Evolutionary conservation across 1,140 invertebrate genomes (phyloP).

Genomic region (Hycleus phaleratus): DNA sequence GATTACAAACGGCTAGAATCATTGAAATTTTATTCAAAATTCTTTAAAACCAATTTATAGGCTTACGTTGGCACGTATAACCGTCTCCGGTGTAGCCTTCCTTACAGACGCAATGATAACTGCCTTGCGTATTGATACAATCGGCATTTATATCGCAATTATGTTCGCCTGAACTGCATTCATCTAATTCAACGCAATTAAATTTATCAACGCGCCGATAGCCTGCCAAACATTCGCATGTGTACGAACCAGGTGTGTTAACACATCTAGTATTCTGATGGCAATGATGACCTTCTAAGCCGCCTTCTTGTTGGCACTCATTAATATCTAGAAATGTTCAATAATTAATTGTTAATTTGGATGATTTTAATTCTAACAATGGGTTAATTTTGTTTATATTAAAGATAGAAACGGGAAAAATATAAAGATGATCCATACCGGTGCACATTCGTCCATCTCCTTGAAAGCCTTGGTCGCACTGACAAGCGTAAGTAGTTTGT

Average conservation of each 20-base stretch:
- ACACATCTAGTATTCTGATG: conserved; percentile 71
- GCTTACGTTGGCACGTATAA: conserved; percentile 69
- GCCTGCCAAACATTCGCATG: conserved; percentile 74
- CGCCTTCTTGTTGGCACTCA: conserved; percentile 68
- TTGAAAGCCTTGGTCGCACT: conserved; percentile 72
- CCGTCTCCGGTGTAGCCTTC: conserved; percentile 79
- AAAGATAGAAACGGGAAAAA: not conserved
- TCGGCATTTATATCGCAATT: conserved; percentile 68
- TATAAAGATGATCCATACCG: conserved; percentile 36
- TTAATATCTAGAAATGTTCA: conserved; percentile 60
- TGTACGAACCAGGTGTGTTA: conserved; percentile 71
- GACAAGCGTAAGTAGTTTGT: conserved; percentile 74
- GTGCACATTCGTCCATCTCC: conserved; percentile 71
- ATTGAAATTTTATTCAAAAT: not conserved
- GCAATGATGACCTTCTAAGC: conserved; percentile 70
- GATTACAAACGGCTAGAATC: conserved; percentile 66
- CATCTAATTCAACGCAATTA: conserved; percentile 75
- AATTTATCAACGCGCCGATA: conserved; percentile 68
- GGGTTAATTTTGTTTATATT: not conserved
- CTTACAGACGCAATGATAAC: conserved; percentile 74
- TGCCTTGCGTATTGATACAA: conserved; percentile 80
- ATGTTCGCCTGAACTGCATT: conserved; percentile 62
- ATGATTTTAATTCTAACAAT: not conserved
- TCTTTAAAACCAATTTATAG: not conserved
- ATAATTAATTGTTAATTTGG: not conserved